Evolutionary conservation across 2,113 vertebrate species (phyloP).

Genomic region (Corythornis madagascariensis): DNA sequence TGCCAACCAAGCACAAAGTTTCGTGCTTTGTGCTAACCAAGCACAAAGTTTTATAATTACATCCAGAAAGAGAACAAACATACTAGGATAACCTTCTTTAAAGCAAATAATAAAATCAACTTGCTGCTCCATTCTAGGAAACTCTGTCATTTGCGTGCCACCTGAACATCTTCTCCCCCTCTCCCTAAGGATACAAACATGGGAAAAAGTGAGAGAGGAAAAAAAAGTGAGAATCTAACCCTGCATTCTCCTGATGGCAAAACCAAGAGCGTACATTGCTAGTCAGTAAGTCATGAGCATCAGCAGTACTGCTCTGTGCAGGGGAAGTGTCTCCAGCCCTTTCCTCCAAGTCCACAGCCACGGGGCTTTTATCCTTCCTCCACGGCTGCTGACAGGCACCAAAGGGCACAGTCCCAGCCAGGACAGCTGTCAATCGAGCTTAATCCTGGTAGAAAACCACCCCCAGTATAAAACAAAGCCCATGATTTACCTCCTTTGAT

Average conservation of each 20-base stretch:
- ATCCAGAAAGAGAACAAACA: slow-evolving; percentile 36
- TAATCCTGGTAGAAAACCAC: not conserved
- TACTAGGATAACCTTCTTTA: not conserved
- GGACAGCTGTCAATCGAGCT: not conserved
- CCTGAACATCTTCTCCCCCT: not conserved
- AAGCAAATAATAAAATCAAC: not conserved
- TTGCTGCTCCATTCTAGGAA: not conserved
- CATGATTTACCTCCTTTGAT: not conserved
- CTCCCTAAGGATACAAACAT: not conserved
- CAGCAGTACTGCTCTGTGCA: not conserved
- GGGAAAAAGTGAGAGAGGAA: not conserved
- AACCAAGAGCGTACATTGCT: accelerated
- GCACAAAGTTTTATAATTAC: slow-evolving; percentile 20
- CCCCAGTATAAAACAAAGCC: not conserved
- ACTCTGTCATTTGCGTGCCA: not conserved
- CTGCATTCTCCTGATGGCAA: not conserved
- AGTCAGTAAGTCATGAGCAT: not conserved
- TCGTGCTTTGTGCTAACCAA: slow-evolving; percentile 41
- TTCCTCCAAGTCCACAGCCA: not conserved
- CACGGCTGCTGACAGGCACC: not conserved
- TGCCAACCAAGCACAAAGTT: too few relatives aligned
- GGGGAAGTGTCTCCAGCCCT: not conserved
- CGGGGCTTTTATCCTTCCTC: not conserved
- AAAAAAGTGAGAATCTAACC: not conserved
- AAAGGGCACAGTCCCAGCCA: not conserved